These are phyloP conservation scores for Brachypodius melanocephalos DNA, from an alignment of 2,113 vertebrate species.

Conservation along the genomic window DNA sequence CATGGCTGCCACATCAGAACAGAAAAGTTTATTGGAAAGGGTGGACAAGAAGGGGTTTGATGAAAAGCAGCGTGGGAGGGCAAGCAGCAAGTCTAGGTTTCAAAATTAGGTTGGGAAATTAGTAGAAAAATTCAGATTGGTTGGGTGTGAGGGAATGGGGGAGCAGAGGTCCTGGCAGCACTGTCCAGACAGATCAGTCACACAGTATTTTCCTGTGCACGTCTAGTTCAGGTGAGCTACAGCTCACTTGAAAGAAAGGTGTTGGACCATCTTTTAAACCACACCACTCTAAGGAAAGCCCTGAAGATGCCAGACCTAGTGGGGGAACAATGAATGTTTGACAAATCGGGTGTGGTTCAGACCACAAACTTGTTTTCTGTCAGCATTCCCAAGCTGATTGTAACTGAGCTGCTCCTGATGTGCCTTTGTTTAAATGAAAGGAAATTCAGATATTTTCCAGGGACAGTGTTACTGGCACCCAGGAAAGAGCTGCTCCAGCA, in stretches of 20 bases:
- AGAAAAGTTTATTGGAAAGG: not conserved
- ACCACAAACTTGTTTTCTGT: not conserved
- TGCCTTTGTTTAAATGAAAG: not conserved
- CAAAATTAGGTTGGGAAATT: not conserved
- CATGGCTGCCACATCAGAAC: not conserved
- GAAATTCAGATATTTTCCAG: not conserved
- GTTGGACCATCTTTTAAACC: not conserved
- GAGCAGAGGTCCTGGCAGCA: not conserved
- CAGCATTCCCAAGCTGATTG: not conserved
- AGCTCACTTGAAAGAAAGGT: not conserved
- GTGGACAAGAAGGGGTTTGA: not conserved
- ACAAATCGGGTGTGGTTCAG: not conserved
- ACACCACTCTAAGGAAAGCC: not conserved
- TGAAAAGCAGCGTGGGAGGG: accelerated
- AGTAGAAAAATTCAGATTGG: not conserved
- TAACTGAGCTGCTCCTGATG: not conserved
- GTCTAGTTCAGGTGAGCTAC: not conserved
- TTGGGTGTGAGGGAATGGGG: not conserved
- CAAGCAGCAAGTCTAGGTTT: not conserved
- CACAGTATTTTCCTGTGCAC: not conserved
- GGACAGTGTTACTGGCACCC: not conserved
- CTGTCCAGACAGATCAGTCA: not conserved
- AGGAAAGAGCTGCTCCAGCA: not conserved
- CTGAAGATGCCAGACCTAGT: not conserved
- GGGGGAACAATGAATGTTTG: not conserved